A percentile compares a stretch with the other conserved stretches of the same genome.
Conservation (phyloP, 1,140 invertebrate species). For the Delia radicum region DNA sequence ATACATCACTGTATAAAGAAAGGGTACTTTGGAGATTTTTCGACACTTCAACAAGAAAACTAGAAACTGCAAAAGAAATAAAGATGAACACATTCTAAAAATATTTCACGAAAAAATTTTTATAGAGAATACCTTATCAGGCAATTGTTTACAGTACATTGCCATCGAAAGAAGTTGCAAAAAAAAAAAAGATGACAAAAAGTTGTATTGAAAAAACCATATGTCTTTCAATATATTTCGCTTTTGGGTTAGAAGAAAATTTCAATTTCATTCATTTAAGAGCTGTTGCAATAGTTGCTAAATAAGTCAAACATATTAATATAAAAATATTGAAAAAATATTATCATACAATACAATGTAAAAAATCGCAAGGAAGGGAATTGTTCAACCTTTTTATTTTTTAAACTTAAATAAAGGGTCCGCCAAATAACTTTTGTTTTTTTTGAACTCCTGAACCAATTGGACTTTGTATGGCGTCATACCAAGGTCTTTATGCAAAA, state of each 20-base stretch:
- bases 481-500: too few species aligned
- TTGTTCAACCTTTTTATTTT: too few species aligned
- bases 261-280: background rate
- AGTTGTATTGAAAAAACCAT: background rate
- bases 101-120: background rate
- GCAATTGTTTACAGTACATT: constrained; percentile 1
- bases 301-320: background rate
- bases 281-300: background rate
- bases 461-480: too few species aligned
- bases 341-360: background rate
- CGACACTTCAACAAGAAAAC: background rate
- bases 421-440: too few species aligned
- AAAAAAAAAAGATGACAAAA: background rate
- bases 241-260: background rate
- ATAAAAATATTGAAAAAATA: background rate
- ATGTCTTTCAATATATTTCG: background rate
- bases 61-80: background rate
- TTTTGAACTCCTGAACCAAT: too few species aligned
- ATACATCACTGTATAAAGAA: background rate
- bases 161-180: background rate
- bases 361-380: too few species aligned
- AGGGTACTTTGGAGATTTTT: background rate
- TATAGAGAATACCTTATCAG: background rate
- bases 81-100: too few species aligned
- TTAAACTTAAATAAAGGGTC: too few species aligned